phyloP scores from a whole-genome alignment of 2,888 invertebrate genomes.

The Octonoba sinensis region DNA sequence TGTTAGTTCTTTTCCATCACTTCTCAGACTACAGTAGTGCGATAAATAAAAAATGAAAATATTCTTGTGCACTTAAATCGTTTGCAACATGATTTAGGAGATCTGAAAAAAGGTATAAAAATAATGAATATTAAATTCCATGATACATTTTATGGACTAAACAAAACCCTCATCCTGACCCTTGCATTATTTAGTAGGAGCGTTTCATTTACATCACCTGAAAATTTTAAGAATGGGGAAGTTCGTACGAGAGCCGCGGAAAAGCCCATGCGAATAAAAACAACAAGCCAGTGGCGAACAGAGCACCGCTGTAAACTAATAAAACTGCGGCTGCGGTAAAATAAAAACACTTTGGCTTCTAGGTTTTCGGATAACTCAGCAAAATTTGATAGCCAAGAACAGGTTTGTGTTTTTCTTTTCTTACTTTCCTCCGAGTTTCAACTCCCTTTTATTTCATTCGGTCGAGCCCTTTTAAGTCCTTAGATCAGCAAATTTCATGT shows the following conservation, averaged over 20 bases:
- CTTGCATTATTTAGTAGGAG: too few relatives aligned
- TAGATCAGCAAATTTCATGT: constrained; percentile 20
- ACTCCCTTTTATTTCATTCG: constrained; percentile 12
- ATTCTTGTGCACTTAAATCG: too few relatives aligned
- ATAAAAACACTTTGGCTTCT: constrained; percentile 56
- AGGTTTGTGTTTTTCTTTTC: constrained; percentile 28
- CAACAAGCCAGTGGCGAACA: not conserved
- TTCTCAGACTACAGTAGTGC: too few relatives aligned
- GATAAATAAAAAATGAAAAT: too few relatives aligned
- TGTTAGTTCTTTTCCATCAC: too few relatives aligned
- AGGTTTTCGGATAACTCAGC: constrained; percentile 51
- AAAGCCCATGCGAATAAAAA: not conserved
- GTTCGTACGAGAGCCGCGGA: not conserved
- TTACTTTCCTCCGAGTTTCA: constrained; percentile 6
- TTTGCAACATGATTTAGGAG: too few relatives aligned
- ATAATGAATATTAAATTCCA: too few relatives aligned
- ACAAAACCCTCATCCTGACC: too few relatives aligned
- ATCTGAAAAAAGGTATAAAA: too few relatives aligned
- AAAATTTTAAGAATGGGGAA: too few relatives aligned
- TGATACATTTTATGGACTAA: too few relatives aligned
- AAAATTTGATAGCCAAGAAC: constrained; percentile 57
- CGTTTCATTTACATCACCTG: constrained; percentile 13
- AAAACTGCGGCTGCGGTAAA: constrained; percentile 38
- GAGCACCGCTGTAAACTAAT: constrained; percentile 43
- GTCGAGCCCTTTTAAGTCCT: constrained; percentile 12